Base-by-base conservation (phyloP, 2,797 vertebrate genomes). In the Esox masquinongy region DNA sequence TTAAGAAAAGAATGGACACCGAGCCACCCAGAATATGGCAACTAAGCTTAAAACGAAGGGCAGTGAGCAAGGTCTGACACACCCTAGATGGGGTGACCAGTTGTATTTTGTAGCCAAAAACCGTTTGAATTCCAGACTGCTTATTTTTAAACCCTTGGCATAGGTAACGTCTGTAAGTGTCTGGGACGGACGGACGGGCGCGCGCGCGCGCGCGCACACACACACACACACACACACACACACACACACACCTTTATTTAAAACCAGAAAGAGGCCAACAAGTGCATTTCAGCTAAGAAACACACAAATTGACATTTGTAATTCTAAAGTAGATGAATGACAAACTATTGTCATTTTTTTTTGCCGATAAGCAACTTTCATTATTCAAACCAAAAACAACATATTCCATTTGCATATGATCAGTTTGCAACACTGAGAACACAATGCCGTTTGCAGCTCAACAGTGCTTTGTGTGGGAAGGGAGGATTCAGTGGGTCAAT, bases 71-170 rank as follows among this genome's bases (percentile, higher is more conserved):
- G 73, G 79, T 77, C 76, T 73, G 78, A 83, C 83, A 85, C 80
- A 86, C 78, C 72, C 70, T 77, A 81, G 80, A 82, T 86, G 85
- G 83, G 87, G 34, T 64, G 91, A 90, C 80, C 82, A 80, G 72
- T 78, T 70, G 76, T 77, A 84, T 84, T 85, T 82, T 51, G 70
- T 79, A 72, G 78, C 47, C 80, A 85, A 83, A 88, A 88, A 83
- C 82, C 84, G 75, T 73, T 84, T 83, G 85, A 91, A 93, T 94
- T 92, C 84, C 89, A 91, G 85, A 82, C 87, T 79, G 87, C 86
- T 91, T 92, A 91, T 90, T 92, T 88, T 83, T 81, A 88, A 77
- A 31, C 80, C 89, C 87, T 90, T 89, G 90, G 90, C 89, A 91
- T 89, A 93, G 88, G 89, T 93, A 90, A 85, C 77, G 79, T 83